These are phyloP conservation scores for Muscicapa comitata DNA, from an alignment of 2,797 vertebrate genomes.

Conservation along the genomic window DNA sequence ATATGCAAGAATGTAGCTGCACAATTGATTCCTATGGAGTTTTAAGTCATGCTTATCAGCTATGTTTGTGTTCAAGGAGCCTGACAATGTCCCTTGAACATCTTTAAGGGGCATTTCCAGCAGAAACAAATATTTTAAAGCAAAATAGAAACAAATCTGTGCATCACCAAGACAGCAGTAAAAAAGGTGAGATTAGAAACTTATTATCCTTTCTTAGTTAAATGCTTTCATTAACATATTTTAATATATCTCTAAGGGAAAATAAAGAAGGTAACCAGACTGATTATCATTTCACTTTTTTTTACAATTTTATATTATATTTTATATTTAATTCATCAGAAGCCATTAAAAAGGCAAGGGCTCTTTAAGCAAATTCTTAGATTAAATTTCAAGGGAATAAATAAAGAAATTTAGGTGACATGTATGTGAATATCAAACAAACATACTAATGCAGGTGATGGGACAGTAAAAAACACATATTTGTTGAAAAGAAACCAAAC, in stretches of 20 bases:
- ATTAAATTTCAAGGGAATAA: background rate
- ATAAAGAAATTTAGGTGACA: background rate
- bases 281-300: conserved; percentile 11
- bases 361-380: background rate
- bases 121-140: conserved; percentile 6
- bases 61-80: background rate
- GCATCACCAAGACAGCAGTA: background rate
- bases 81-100: background rate
- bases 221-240: conserved; percentile 31
- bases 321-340: background rate
- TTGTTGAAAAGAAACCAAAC: background rate
- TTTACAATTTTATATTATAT: background rate
- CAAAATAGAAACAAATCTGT: background rate
- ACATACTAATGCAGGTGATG: background rate
- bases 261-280: background rate
- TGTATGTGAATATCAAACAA: background rate
- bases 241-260: background rate
- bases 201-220: conserved; percentile 24
- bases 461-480: background rate
- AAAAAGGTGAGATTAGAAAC: background rate
- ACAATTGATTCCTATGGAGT: conserved; percentile 19
- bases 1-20: background rate
- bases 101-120: background rate
- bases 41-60: background rate
- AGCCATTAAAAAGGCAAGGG: background rate